Base-by-base conservation (phyloP, 2,113 vertebrate genomes). In the Meleagris gallopavo region DNA sequence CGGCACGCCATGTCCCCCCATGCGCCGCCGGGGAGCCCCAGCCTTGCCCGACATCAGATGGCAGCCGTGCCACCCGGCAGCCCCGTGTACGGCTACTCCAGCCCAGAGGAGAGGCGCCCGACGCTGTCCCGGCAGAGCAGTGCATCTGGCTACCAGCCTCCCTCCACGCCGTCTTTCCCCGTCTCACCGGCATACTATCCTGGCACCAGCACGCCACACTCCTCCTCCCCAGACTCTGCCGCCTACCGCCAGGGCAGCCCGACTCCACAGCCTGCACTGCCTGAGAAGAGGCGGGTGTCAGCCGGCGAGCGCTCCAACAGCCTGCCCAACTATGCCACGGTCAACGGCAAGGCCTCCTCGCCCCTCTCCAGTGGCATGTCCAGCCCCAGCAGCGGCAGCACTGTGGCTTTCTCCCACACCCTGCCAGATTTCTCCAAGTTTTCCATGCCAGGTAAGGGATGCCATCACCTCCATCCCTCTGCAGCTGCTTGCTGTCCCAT, bases 401-500 rank as follows among this genome's bases (percentile, higher is more conserved):
- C 97, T 2, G 97, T 98, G 8, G 70, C 98, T 22, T 99, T 99
- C 97, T 99, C 99, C 32, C 98, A 99, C 91, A 99, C 99, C 4
- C 97, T 99, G 34, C 99, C 99, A 0, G 99, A 99, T 97, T 99
- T 99, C 97, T 99, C 99, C 94, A 99, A 99, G 96, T 98, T 99
- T 93, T 98, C 98, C 71, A 98, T 99, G 98, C 97, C 98, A 75
- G 99, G 99, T 99, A 97, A 94, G 97, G 36, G 61, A 60, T 88
- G 79, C 74, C 32, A 13, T 54, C 0, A 14, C 27, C n/a, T 19
- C n/a, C 12, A 10, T n/a, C 32, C 43, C 62, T 65, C 62, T 40
- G 13, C 32, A 43, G 18, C 41, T 43, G 40, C 65, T 11, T 10
- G 65, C 65, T 43, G 30, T 21, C 11, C 77, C 17, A 6, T 87